Base-by-base conservation (phyloP, 2,113 vertebrate genomes). In the Strigops habroptila region DNA sequence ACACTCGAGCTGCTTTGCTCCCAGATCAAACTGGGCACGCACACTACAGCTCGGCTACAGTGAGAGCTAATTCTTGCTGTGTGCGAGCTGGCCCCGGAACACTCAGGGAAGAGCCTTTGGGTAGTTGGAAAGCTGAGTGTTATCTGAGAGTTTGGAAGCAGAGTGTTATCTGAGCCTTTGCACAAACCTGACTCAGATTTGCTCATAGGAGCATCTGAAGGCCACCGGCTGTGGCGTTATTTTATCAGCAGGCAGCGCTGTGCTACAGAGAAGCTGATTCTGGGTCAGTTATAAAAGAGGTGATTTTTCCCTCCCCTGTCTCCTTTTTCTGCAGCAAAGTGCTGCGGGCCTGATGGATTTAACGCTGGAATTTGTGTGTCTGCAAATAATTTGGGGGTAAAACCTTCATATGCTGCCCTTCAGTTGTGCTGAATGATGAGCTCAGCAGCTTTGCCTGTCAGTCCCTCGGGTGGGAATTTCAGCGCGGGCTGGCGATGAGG, bases 171-270 rank as follows among this genome's bases (percentile, higher is more conserved):
- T 9, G 55, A 89, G 70, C 59, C 39, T 82, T 41, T 71, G 82
- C 90, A 86, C 77, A 79, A 18, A 80, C 43, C 9, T 2, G 76
- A 74, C 86, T 37, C 78, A n/a, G 60, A 35, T 92, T 91, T 77
- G 82, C 30, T 6, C 2, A 0, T 35, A 0, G 0, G 49, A 95
- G 86, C 91, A 37, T 91, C 95, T 69, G 62, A 80, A 83, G 92
- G 78, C 88, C 82, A 28, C 93, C 12, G 21, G 91, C 97, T 97
- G 96, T 96, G 94, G 78, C 80, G 28, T 89, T 75, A 21, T 94
- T 95, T 96, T 96, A 97, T 95, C 96, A 96, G 79, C 86, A 97
- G 93, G 95, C 93, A 95, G 95, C 96, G 97, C 97, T 97, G 95
- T 95, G 93, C 96, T 93, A 91, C 96, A 82, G 88, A 96, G 89